Conservation (phyloP, 2,113 vertebrate genomes). For the Girardinichthys multiradiatus region DNA sequence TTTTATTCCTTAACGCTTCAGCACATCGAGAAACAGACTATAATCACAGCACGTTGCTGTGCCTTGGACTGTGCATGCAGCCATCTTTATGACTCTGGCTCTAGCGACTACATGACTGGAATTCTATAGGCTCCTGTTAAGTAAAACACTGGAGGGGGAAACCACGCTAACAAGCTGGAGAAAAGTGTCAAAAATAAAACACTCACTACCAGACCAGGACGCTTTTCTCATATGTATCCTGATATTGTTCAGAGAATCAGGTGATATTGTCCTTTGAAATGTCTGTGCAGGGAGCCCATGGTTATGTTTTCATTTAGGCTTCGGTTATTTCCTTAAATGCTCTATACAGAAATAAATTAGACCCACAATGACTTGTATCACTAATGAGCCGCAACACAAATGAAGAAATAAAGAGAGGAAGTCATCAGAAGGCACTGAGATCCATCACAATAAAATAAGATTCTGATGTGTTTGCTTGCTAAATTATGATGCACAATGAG, state of each 20-base stretch:
- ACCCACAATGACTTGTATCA: neutral
- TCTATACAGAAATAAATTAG: neutral
- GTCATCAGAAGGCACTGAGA: neutral
- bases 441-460: neutral
- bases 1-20: constrained; percentile 15
- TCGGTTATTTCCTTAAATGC: neutral
- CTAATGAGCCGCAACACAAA: neutral
- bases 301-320: neutral
- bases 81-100: constrained; percentile 9
- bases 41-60: neutral
- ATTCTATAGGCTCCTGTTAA: constrained; percentile 15
- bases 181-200: constrained; percentile 17
- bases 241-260: neutral
- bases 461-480: neutral
- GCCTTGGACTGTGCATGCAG: constrained; percentile 2
- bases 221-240: neutral
- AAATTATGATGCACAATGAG: neutral
- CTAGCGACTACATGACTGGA: constrained; percentile 12
- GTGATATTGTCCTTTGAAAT: neutral
- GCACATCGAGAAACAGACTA: neutral
- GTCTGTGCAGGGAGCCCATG: neutral
- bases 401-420: neutral
- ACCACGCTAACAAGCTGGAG: constrained; percentile 6
- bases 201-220: neutral
- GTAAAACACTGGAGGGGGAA: constrained; percentile 37